These are phyloP conservation scores for Drosophila quadrilineata DNA, from an alignment of 1,140 invertebrate genomes.

Conservation along the genomic window DNA sequence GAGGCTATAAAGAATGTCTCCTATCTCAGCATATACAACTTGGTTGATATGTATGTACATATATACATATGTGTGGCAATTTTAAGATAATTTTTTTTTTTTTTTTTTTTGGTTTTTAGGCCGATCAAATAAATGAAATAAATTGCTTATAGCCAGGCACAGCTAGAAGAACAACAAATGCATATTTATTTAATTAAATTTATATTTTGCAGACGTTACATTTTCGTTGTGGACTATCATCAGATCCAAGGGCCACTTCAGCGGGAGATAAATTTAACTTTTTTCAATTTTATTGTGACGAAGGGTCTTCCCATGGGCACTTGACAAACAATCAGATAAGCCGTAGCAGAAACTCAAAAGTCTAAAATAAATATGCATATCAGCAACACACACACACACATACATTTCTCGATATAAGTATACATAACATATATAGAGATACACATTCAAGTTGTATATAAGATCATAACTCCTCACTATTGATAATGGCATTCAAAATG, in stretches of 20 bases:
- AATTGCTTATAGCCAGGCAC: conserved; percentile 4
- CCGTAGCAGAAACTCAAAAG: conserved; percentile 13
- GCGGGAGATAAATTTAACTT: too few relatives aligned
- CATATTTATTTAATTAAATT: conserved; percentile 34
- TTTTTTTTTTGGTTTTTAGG: conserved; percentile 1
- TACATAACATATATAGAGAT: not conserved
- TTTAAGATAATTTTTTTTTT: conserved; percentile 14
- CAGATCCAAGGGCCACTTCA: conserved; percentile 27
- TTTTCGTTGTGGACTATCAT: not conserved
- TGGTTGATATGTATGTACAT: not conserved
- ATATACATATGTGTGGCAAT: conserved; percentile 10
- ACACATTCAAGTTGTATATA: not conserved
- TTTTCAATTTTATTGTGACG: too few relatives aligned
- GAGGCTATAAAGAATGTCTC: conserved; percentile 37
- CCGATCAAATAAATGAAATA: conserved; percentile 13
- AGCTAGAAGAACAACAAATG: conserved; percentile 13
- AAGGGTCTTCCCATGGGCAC: too few relatives aligned
- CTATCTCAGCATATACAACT: conserved; percentile 6
- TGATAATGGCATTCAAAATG: too few relatives aligned
- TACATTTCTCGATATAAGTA: not conserved
- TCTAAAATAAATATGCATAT: conserved; percentile 30
- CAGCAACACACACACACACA: conserved; percentile 4
- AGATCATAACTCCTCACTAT: too few relatives aligned
- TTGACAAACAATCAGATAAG: conserved; percentile 31
- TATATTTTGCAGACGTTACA: conserved; percentile 20